Evolutionary conservation across 2,113 vertebrate species (phyloP), one percentile per base, ranked within the genome.

Genomic region (Corythoichthys haematopterus): DNA sequence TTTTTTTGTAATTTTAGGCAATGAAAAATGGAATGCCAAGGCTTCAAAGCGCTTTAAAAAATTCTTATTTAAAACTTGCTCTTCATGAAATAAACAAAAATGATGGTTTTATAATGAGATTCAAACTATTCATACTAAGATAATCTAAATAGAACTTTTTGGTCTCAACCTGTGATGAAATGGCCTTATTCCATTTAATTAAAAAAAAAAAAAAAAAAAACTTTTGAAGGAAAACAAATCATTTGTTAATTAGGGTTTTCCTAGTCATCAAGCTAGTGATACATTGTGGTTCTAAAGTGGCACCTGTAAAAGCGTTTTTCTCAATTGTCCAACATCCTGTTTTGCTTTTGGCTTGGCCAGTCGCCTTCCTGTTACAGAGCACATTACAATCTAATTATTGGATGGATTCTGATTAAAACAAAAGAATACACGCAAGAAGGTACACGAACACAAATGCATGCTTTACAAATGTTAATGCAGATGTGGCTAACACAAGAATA

Each of bases 241-340:
- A 56, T 71, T 65, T 50, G 67, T 80, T 87, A 88, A 88, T 82
- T 82, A 83, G 76, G 78, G 75, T 55, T 78, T 88, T 86, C 72
- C 74, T 79, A 64, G 70, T 68, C 75, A 70, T 78, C 65, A 50
- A 65, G 72, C 80, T 77, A 82, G 68, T 62, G 5, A 80, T 75
- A 78, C 81, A 78, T 79, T 85, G 68, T 85, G 79, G 28, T 70
- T 82, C 69, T 73, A 75, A 80, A 52, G 47, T 28, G 61, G 79
- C 85, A 89, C 88, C 85, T 91, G 88, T 64, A 75, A 78, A 86
- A 81, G 78, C 64, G 70, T 70, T 83, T 83, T 78, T 83, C 74
- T 75, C 75, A 66, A 69, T 64, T 74, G 72, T 68, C 81, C 76
- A 48, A 74, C 87, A 85, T 91, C 89, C 90, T 92, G 88, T 87